Conservation (phyloP, 2,797 vertebrate species). For the Siniperca obscura region DNA sequence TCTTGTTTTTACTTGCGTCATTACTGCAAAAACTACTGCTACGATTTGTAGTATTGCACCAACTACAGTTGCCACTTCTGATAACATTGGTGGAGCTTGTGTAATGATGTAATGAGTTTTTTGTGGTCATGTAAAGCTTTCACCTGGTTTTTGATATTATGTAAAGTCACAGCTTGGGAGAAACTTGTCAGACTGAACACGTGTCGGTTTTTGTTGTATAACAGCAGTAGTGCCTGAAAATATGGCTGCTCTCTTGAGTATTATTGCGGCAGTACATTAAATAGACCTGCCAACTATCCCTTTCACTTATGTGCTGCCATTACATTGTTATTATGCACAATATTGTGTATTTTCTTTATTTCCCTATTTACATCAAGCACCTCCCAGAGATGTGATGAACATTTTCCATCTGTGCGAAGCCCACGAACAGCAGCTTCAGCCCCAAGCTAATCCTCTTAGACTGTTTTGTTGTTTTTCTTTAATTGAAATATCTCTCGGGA, state of each 20-base stretch:
- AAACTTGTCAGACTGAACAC: not conserved
- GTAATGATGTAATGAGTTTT: not conserved
- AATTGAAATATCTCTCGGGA: conserved; percentile 68
- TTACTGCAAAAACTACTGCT: not conserved
- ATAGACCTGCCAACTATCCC: not conserved
- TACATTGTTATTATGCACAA: not conserved
- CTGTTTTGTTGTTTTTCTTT: conserved; percentile 73
- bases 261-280: conserved; percentile 5
- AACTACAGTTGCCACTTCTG: not conserved
- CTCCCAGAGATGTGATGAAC: conserved; percentile 22
- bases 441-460: conserved; percentile 76
- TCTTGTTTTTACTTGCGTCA: not conserved
- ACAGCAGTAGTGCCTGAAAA: conserved; percentile 5
- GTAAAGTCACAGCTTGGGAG: not conserved
- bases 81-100: not conserved
- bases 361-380: conserved; percentile 24
- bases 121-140: not conserved
- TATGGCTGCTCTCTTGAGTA: not conserved
- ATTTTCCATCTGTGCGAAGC: conserved; percentile 56
- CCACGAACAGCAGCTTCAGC: conserved; percentile 40
- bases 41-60: not conserved
- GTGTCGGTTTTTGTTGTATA: conserved; percentile 10
- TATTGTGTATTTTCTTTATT: not conserved
- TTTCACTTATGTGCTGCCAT: not conserved
- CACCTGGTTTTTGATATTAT: conserved; percentile 23